phyloP scores from a whole-genome alignment of 2,888 invertebrate species.

The Phalangium opilio region DNA sequence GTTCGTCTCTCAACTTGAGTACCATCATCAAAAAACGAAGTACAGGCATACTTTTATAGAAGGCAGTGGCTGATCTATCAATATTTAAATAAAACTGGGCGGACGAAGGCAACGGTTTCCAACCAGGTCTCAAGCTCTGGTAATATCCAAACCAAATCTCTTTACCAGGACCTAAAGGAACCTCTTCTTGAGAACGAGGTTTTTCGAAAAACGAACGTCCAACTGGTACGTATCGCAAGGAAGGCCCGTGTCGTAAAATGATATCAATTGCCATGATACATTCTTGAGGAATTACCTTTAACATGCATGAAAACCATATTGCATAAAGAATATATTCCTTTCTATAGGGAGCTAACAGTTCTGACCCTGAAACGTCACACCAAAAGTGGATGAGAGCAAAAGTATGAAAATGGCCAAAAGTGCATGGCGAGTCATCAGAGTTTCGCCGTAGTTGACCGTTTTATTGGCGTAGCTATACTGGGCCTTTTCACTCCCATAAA shows the following conservation, averaged over 20 bases:
- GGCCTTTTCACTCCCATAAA: too few species aligned
- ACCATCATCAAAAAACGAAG: constrained; percentile 5
- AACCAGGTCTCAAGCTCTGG: constrained; percentile 15
- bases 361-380: too few species aligned
- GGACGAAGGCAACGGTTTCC: constrained; percentile 10
- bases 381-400: too few species aligned
- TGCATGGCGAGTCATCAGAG: too few species aligned
- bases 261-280: constrained; percentile 16
- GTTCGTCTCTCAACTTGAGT: not conserved
- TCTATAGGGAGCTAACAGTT: too few species aligned
- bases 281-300: constrained; percentile 8
- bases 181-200: not conserved
- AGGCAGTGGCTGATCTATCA: constrained; percentile 16
- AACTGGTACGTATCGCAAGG: constrained; percentile 11
- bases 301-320: too few species aligned
- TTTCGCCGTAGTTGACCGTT: too few species aligned
- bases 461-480: too few species aligned
- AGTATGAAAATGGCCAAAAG: too few species aligned
- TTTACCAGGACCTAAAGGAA: constrained; percentile 5
- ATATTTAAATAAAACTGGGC: constrained; percentile 8
- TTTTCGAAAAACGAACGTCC: constrained; percentile 15
- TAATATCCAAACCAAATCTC: constrained; percentile 19
- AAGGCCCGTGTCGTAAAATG: constrained; percentile 13
- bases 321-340: too few species aligned
- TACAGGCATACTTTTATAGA: constrained; percentile 10